A percentile compares a stretch with the other conserved stretches of the same genome.
Conservation (phyloP, 2,888 invertebrate species). For the Trilocha varians region DNA sequence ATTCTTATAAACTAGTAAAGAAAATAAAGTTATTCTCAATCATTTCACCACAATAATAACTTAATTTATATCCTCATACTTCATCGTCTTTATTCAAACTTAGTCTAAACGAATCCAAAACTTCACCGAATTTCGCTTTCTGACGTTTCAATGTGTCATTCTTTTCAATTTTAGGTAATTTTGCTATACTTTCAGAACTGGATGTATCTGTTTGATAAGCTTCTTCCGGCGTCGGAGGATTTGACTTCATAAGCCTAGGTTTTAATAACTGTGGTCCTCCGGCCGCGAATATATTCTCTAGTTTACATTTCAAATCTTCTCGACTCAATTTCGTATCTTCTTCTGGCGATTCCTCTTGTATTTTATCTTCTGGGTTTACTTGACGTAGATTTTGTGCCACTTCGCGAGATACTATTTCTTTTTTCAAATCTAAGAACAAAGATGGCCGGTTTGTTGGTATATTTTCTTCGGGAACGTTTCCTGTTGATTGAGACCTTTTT, state of each 20-base stretch:
- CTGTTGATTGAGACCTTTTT: constrained; percentile 51
- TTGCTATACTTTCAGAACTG: constrained; percentile 47
- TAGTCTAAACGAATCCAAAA: constrained; percentile 56
- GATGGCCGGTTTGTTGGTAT: constrained; percentile 32
- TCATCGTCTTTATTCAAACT: constrained; percentile 52
- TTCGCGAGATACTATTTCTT: constrained; percentile 42
- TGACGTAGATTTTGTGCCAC: constrained; percentile 35
- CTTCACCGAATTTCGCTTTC: constrained; percentile 53
- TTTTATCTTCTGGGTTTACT: constrained; percentile 27
- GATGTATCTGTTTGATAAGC: constrained; percentile 42
- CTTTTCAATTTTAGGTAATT: constrained; percentile 51
- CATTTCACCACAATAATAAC: no score
- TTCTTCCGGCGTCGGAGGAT: constrained; percentile 54
- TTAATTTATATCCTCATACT: constrained; percentile 28
- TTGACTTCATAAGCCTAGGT: constrained; percentile 48
- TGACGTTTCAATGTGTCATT: constrained; percentile 63
- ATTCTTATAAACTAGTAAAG: no score
- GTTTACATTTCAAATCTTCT: constrained; percentile 53
- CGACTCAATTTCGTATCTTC: constrained; percentile 43
- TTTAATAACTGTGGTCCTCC: constrained; percentile 47
- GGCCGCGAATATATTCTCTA: constrained; percentile 52
- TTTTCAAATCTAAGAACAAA: constrained; percentile 48
- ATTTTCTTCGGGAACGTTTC: constrained; percentile 36
- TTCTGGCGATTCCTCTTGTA: constrained; percentile 22
- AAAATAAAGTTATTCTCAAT: no score